These are phyloP conservation scores for Cantharis rustica DNA, from an alignment of 2,888 invertebrate species.

Conservation along the genomic window DNA sequence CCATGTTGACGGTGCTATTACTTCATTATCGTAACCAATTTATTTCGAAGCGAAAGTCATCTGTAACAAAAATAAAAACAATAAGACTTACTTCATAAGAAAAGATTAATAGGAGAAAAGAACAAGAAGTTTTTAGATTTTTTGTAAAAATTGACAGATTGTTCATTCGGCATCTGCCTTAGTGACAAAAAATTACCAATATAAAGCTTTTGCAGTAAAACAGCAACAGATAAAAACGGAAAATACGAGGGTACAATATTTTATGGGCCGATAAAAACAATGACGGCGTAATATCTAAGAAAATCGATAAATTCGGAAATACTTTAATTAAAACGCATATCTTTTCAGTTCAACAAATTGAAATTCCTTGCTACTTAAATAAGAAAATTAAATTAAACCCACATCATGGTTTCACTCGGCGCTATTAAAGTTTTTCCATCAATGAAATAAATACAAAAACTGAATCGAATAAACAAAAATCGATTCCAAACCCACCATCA, in stretches of 20 bases:
- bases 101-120: not conserved
- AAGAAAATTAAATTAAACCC: not conserved
- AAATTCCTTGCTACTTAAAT: not conserved
- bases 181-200: not conserved
- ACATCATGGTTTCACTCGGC: not conserved
- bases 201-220: not conserved
- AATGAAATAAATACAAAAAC: not conserved
- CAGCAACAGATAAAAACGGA: not conserved
- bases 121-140: not conserved
- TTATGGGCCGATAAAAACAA: not conserved
- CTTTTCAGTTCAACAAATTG: not conserved
- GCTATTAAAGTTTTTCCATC: not conserved
- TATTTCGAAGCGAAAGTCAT: not conserved
- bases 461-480: not conserved
- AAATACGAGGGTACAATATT: not conserved
- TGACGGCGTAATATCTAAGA: not conserved
- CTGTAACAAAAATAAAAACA: not conserved
- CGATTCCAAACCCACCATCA: not conserved
- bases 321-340: not conserved
- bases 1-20: not conserved
- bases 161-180: not conserved
- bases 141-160: not conserved
- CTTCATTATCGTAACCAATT: not conserved
- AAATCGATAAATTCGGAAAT: not conserved
- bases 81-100: not conserved